Evolutionary conservation across 2,888 invertebrate species (phyloP).

Genomic region (Cybosia mesomella): DNA sequence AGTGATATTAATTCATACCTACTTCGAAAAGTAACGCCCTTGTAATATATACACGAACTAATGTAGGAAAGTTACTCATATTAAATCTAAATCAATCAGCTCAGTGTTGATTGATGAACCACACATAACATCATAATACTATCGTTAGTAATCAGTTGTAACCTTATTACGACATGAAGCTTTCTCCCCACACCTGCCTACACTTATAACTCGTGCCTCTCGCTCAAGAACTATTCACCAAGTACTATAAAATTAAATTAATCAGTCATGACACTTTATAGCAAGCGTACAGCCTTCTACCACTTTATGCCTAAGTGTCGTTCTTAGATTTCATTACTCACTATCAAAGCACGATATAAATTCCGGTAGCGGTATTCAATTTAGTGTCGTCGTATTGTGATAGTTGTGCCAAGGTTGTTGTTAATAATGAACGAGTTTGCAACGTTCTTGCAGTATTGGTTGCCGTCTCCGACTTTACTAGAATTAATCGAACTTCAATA

Average conservation of each 20-base stretch:
- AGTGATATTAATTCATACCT: not conserved
- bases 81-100: not conserved
- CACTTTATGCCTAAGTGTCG: slow-evolving; percentile 42
- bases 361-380: slow-evolving; percentile 29
- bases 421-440: not conserved
- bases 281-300: slow-evolving; percentile 34
- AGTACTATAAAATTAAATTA: slow-evolving; percentile 52
- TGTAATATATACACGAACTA: not conserved
- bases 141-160: slow-evolving; percentile 22
- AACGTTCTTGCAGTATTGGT: not conserved
- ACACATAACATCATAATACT: not conserved
- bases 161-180: slow-evolving; percentile 21
- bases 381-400: slow-evolving; percentile 3
- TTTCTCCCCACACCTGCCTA: slow-evolving; percentile 41
- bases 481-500: not conserved
- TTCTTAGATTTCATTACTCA: slow-evolving; percentile 47
- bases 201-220: slow-evolving; percentile 33
- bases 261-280: slow-evolving; percentile 49
- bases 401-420: not conserved
- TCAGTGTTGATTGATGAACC: not conserved
- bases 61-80: not conserved
- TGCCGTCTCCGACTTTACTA: not conserved
- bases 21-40: not conserved
- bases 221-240: slow-evolving; percentile 46
- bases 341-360: slow-evolving; percentile 47